Percentiles rank a stretch among this genome's conserved stretches.
Evolutionary conservation across 2,113 vertebrate genomes (phyloP).

Genomic region (Myanophis thanlyinensis): DNA sequence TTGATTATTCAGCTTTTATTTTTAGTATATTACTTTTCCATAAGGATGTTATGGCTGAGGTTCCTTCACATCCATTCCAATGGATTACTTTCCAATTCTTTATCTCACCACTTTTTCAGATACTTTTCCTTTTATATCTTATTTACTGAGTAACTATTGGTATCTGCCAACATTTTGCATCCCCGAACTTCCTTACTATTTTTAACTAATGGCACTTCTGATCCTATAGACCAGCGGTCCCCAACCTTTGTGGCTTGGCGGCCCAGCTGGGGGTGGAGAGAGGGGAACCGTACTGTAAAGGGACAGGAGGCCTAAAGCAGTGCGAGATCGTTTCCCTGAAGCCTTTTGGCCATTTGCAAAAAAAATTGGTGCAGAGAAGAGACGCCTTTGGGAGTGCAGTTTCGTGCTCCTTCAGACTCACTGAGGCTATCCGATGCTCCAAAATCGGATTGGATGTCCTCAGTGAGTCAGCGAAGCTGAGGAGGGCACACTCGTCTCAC

Average conservation of each 20-base stretch:
- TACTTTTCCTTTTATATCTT: background rate
- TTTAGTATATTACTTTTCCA: background rate
- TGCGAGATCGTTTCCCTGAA: background rate
- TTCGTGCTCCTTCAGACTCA: background rate
- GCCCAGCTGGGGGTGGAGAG: background rate
- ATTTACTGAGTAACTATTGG: background rate
- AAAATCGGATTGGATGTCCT: background rate
- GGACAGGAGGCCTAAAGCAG: background rate
- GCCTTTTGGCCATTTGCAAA: background rate
- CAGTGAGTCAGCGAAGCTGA: background rate
- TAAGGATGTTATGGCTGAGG: background rate
- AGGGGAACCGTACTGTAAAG: background rate
- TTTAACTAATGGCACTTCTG: background rate
- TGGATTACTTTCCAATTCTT: background rate
- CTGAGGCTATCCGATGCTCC: too few species aligned
- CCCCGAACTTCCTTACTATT: background rate
- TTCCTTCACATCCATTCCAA: background rate
- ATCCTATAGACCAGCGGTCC: background rate
- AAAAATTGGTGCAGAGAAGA: background rate
- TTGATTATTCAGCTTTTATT: background rate
- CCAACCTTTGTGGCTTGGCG: background rate
- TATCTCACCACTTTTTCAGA: background rate
- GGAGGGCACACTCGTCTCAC: background rate
- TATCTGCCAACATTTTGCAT: background rate
- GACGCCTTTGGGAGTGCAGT: background rate